A percentile compares a stretch with the other conserved stretches of the same genome.
These are phyloP conservation scores for Entelurus aequoreus DNA, from an alignment of 2,113 vertebrate genomes.

Conservation along the genomic window DNA sequence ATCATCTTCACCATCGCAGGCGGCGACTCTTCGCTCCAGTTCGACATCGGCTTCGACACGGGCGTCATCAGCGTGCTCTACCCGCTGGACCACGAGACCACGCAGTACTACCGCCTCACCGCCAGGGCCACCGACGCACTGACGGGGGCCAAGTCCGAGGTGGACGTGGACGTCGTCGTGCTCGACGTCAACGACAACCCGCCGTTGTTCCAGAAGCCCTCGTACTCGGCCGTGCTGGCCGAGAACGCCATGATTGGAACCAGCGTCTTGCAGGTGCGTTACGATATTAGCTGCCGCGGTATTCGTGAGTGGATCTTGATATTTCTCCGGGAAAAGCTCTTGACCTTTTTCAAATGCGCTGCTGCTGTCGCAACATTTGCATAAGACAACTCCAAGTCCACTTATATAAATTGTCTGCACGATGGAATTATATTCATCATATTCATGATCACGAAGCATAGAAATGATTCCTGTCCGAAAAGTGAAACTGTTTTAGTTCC, in stretches of 20 bases:
- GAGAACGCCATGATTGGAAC: constrained; percentile 91
- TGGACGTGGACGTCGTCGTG: constrained; percentile 85
- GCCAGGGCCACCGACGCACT: constrained; percentile 87
- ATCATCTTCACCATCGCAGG: constrained; percentile 90
- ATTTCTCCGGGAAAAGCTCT: constrained; percentile 32
- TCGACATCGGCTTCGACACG: constrained; percentile 91
- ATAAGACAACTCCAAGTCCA: neutral
- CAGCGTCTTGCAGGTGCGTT: constrained; percentile 76
- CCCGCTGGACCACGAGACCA: constrained; percentile 85
- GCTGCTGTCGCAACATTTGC: constrained; percentile 13
- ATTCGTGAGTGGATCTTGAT: constrained; percentile 24
- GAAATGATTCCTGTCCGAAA: no score
- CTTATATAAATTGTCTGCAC: neutral
- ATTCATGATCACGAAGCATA: neutral
- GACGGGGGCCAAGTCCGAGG: constrained; percentile 88
- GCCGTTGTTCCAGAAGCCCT: constrained; percentile 79
- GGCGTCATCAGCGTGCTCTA: constrained; percentile 85
- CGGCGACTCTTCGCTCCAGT: constrained; percentile 84
- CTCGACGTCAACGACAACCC: constrained; percentile 92
- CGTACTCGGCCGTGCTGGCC: constrained; percentile 80
- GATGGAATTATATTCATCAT: neutral
- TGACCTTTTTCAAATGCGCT: constrained; percentile 32
- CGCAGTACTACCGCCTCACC: constrained; percentile 79
- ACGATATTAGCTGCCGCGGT: constrained; percentile 5
- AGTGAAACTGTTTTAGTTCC: no score